Conservation (phyloP, 2,888 invertebrate genomes). For the Falcaria lacertinaria region DNA sequence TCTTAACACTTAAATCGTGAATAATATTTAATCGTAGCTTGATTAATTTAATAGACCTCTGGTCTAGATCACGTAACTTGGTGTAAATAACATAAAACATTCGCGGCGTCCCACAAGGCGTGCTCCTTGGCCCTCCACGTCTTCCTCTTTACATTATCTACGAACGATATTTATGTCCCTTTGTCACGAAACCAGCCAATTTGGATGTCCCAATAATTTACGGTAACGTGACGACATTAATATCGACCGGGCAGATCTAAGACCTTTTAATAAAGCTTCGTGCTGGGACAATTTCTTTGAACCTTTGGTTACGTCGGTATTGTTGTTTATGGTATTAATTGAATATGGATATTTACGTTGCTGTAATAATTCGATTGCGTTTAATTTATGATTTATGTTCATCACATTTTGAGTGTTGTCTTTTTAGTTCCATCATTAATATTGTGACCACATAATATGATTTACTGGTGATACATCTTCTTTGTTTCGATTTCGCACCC, state of each 20-base stretch:
- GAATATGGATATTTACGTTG: slow-evolving; percentile 30
- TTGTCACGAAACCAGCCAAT: slow-evolving; percentile 74
- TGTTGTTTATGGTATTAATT: slow-evolving; percentile 48
- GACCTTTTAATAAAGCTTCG: slow-evolving; percentile 57
- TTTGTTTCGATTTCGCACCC: too few species aligned
- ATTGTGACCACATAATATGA: too few species aligned
- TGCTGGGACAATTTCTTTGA: slow-evolving; percentile 52
- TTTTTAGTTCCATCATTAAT: too few species aligned
- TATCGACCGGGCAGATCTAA: slow-evolving; percentile 49
- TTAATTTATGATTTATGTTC: too few species aligned
- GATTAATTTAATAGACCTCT: too few species aligned
- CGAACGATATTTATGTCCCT: slow-evolving; percentile 64
- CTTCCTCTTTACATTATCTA: slow-evolving; percentile 35
- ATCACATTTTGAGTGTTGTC: slow-evolving; percentile 4
- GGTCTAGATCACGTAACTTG: slow-evolving; percentile 5
- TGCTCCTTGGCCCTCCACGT: slow-evolving; percentile 55
- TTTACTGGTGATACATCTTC: too few species aligned
- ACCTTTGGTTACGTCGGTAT: slow-evolving; percentile 36
- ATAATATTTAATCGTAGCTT: too few species aligned
- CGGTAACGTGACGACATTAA: slow-evolving; percentile 64
- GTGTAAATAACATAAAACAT: slow-evolving; percentile 11
- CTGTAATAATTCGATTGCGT: too few species aligned
- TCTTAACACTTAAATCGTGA: too few species aligned
- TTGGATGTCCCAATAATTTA: slow-evolving; percentile 72
- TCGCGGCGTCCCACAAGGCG: slow-evolving; percentile 41